Evolutionary conservation across 2,113 vertebrate genomes (phyloP).

Genomic region (Aythya baeri): DNA sequence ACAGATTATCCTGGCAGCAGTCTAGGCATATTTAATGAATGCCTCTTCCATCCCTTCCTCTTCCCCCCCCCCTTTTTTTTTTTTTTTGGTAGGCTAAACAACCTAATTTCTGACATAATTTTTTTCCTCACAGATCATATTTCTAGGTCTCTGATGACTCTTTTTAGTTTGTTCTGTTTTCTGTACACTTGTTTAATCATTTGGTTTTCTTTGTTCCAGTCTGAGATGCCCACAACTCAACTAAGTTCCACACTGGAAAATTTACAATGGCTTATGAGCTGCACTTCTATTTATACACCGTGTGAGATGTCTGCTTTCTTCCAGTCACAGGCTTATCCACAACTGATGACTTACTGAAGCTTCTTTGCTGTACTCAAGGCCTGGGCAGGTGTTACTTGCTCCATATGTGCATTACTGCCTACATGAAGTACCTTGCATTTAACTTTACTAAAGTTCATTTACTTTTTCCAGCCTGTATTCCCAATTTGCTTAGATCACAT

Average conservation of each 20-base stretch:
- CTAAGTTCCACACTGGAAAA: not conserved
- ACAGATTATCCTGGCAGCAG: not conserved
- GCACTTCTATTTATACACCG: not conserved
- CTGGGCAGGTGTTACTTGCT: not conserved
- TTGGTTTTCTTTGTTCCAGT: not conserved
- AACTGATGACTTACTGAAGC: not conserved
- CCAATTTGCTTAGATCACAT: slow-evolving; percentile 23
- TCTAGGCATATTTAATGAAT: not conserved
- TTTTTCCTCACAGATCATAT: fast-evolving
- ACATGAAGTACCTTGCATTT: not conserved
- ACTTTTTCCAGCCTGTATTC: not conserved
- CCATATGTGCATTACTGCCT: not conserved
- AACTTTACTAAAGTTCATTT: not conserved
- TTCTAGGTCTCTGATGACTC: not conserved
- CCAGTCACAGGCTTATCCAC: not conserved
- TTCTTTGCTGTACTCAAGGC: not conserved
- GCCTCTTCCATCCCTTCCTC: not conserved
- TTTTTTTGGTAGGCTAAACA: not conserved
- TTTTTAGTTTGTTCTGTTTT: not conserved
- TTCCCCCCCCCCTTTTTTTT: not conserved
- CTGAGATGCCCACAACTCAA: not conserved
- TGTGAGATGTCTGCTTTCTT: not conserved
- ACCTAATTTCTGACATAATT: not conserved
- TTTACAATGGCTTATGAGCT: not conserved
- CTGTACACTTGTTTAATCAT: not conserved